Percentiles rank a stretch among this genome's conserved stretches.
phyloP scores from a whole-genome alignment of 1,140 invertebrate species.

The honey bee (Apis mellifera) region DNA sequence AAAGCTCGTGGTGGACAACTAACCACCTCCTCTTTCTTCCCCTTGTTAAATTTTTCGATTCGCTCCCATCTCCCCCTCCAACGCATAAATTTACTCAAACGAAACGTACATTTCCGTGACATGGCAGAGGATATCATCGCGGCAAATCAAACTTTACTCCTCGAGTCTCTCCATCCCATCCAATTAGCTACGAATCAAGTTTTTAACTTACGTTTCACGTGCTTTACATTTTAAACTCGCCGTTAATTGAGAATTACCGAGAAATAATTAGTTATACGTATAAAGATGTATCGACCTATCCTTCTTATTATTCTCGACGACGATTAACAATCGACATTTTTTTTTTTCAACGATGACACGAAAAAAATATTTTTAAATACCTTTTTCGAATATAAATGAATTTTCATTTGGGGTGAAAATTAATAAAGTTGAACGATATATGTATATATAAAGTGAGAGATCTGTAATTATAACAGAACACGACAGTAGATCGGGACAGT shows the following conservation, averaged over 20 bases:
- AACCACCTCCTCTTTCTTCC: constrained; percentile 55
- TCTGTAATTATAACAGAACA: too few species aligned
- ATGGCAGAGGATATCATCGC: constrained; percentile 45
- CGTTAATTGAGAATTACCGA: neutral
- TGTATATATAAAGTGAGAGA: too few species aligned
- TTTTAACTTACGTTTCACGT: neutral
- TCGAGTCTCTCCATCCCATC: neutral
- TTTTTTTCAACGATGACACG: too few species aligned
- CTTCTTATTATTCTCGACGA: too few species aligned
- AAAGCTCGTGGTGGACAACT: constrained; percentile 57
- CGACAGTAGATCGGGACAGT: too few species aligned
- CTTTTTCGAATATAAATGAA: too few species aligned
- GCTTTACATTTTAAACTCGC: neutral
- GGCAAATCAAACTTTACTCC: constrained; percentile 64
- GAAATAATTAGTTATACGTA: neutral
- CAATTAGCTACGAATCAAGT: neutral
- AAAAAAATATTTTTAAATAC: too few species aligned
- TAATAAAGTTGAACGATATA: too few species aligned
- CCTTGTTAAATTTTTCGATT: constrained; percentile 71
- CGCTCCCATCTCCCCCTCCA: constrained; percentile 19
- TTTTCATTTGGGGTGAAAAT: too few species aligned
- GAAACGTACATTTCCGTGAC: constrained; percentile 77
- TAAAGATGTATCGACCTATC: too few species aligned
- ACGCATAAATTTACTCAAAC: constrained; percentile 78
- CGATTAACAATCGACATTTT: too few species aligned